Evolutionary conservation across 2,888 invertebrate species (phyloP).

Genomic region (Folsomia manolachei): DNA sequence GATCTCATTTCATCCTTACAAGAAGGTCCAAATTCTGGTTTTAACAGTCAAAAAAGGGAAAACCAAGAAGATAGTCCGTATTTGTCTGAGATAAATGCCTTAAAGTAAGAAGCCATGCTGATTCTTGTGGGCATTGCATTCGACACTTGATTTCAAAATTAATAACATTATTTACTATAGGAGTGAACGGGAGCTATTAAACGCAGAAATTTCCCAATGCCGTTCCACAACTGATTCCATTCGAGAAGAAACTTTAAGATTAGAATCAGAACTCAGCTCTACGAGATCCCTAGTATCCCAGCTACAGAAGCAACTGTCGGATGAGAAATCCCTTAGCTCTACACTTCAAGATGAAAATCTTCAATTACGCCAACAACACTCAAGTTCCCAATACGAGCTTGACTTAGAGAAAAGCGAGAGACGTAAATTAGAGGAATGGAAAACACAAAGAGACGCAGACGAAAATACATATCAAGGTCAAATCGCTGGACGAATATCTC

Average conservation of each 20-base stretch:
- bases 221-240: conserved; percentile 52
- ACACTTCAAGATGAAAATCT: conserved; percentile 48
- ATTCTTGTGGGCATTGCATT: no score
- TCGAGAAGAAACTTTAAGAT: conserved; percentile 43
- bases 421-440: conserved; percentile 37
- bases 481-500: conserved; percentile 1
- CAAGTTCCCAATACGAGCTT: conserved; percentile 43
- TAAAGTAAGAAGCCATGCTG: no score
- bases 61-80: conserved; percentile 30
- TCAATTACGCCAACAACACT: conserved; percentile 44
- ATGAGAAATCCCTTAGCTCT: conserved; percentile 40
- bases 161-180: conserved; percentile 46
- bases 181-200: conserved; percentile 61
- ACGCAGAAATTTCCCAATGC: conserved; percentile 61
- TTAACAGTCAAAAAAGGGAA: background rate
- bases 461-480: conserved; percentile 8
- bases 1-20: conserved; percentile 66
- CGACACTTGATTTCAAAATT: no score
- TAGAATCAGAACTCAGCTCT: conserved; percentile 44
- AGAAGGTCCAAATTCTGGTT: conserved; percentile 29
- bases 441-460: conserved; percentile 25
- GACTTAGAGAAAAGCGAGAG: conserved; percentile 46
- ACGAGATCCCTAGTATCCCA: conserved; percentile 32
- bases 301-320: conserved; percentile 28
- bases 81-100: conserved; percentile 42